A percentile compares a stretch with the other conserved stretches of the same genome.
phyloP scores from a whole-genome alignment of 2,113 vertebrate species.

The Halichoerus grypus region DNA sequence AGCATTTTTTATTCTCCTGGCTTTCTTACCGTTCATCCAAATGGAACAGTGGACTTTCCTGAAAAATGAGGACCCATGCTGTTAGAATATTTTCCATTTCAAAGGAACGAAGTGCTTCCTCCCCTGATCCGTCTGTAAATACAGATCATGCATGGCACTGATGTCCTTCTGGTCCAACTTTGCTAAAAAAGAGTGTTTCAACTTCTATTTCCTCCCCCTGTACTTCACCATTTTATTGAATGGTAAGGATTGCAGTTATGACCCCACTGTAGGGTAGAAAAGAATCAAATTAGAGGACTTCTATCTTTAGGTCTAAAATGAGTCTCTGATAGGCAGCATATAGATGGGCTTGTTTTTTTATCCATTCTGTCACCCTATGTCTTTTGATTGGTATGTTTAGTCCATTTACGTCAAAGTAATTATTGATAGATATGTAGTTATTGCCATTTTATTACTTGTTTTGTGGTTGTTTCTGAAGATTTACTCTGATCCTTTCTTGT shows the following conservation, averaged over 20 bases:
- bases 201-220: not conserved
- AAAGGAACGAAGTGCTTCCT: not conserved
- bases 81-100: not conserved
- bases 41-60: not conserved
- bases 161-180: not conserved
- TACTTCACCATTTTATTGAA: not conserved
- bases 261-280: not conserved
- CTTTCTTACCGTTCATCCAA: not conserved
- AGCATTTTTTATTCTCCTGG: not conserved
- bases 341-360: not conserved
- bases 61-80: not conserved
- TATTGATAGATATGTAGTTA: not conserved
- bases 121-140: not conserved
- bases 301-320: not conserved
- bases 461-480: not conserved
- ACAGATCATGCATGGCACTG: not conserved
- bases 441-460: not conserved
- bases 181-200: not conserved
- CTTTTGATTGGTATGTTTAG: not conserved
- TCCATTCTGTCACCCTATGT: not conserved
- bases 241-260: conserved; percentile 56
- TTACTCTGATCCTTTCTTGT: not conserved
- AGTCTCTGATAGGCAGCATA: not conserved
- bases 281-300: not conserved
- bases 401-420: not conserved